phyloP scores from a whole-genome alignment of 2,797 vertebrate species.

The Kryptopterus vitreolus region DNA sequence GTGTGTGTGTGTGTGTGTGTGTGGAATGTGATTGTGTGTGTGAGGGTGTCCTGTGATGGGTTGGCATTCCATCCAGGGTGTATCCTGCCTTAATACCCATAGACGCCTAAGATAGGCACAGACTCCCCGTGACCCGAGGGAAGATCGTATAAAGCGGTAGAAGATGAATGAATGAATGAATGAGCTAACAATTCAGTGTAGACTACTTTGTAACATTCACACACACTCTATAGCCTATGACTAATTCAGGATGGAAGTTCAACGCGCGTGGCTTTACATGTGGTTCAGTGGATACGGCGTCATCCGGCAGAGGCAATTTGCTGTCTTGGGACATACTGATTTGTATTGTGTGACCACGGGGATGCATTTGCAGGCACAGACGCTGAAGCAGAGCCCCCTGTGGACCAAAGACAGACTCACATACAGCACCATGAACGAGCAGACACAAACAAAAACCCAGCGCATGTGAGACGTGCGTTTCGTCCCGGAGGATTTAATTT shows the following conservation, averaged over 20 bases:
- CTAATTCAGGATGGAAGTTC: slow-evolving; percentile 16
- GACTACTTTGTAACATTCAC: slow-evolving; percentile 26
- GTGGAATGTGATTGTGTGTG: too few relatives aligned
- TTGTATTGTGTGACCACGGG: slow-evolving; percentile 37
- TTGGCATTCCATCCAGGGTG: too few relatives aligned
- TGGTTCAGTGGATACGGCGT: slow-evolving; percentile 14
- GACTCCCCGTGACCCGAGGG: too few relatives aligned
- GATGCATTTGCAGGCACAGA: slow-evolving; percentile 43
- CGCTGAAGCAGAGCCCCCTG: slow-evolving; percentile 35
- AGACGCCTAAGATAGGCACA: too few relatives aligned
- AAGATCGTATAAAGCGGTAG: too few relatives aligned
- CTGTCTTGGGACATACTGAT: slow-evolving; percentile 37
- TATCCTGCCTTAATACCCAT: too few relatives aligned
- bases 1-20: too few relatives aligned
- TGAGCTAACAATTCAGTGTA: slow-evolving; percentile 15
- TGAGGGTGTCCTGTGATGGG: too few relatives aligned
- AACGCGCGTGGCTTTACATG: neutral
- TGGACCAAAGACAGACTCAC: neutral
- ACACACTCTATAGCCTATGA: slow-evolving; percentile 38
- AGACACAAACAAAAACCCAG: slow-evolving; percentile 23
- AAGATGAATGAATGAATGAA: too few relatives aligned
- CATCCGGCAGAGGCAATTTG: slow-evolving; percentile 25
- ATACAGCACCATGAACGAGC: slow-evolving; percentile 8
- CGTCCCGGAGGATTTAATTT: slow-evolving; percentile 31
- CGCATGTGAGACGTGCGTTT: slow-evolving; percentile 36